A percentile compares a stretch with the other conserved stretches of the same genome.
Conservation (phyloP, 2,888 invertebrate genomes). For the Agrotis puta region DNA sequence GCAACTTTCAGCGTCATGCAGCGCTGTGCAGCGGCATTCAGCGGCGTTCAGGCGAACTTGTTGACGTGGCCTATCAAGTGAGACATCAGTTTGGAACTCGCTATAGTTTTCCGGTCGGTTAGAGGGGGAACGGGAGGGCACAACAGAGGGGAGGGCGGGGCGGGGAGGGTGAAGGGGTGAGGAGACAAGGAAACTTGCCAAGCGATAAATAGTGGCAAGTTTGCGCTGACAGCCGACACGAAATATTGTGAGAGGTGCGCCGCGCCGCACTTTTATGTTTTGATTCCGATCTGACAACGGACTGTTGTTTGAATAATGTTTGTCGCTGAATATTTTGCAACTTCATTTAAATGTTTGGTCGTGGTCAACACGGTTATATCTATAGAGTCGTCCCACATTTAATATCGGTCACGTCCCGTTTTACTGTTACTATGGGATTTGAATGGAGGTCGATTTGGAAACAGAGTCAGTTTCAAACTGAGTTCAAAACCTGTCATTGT, state of each 20-base stretch:
- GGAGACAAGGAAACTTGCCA: conserved; percentile 67
- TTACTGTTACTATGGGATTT: neutral
- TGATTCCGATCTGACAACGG: conserved; percentile 67
- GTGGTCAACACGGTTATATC: neutral
- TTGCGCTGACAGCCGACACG: conserved; percentile 72
- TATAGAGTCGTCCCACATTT: neutral
- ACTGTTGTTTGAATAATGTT: conserved; percentile 56
- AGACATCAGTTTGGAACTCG: conserved; percentile 73
- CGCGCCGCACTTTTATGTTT: conserved; percentile 64
- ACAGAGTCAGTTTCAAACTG: neutral
- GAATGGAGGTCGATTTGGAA: neutral
- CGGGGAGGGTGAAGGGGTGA: conserved; percentile 41
- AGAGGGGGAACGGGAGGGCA: conserved; percentile 31
- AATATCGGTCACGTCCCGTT: neutral
- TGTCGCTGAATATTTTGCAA: conserved; percentile 18
- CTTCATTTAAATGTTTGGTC: conserved; percentile 10
- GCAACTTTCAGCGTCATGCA: conserved; percentile 52
- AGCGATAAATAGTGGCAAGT: conserved; percentile 74
- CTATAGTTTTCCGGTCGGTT: conserved; percentile 72
- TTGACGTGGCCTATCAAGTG: conserved; percentile 71
- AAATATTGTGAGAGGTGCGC: conserved; percentile 70
- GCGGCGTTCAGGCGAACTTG: conserved; percentile 63
- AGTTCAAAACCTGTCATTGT: neutral
- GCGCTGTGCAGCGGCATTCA: conserved; percentile 23
- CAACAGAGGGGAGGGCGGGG: conserved; percentile 11